Conservation (phyloP, 2,113 vertebrate genomes). For the Thymallus thymallus region DNA sequence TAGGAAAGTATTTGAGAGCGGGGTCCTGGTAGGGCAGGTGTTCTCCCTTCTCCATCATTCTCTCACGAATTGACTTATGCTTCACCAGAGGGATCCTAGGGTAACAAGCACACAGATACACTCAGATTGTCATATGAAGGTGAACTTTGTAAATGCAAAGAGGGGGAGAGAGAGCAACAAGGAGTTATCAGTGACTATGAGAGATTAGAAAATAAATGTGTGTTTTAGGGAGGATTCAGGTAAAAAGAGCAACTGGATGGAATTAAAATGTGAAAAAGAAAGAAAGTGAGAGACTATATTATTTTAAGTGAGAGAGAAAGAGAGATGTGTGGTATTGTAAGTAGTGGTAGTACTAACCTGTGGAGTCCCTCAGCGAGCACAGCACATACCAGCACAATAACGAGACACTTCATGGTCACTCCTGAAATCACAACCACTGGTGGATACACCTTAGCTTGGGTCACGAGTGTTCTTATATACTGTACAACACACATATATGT, state of each 20-base stretch:
- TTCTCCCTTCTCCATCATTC: slow-evolving; percentile 69
- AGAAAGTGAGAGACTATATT: background rate
- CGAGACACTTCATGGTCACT: slow-evolving; percentile 58
- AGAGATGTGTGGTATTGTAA: too few relatives aligned
- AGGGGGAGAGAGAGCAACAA: background rate
- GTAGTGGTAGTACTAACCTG: slow-evolving; percentile 41
- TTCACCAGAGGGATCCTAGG: slow-evolving; percentile 74
- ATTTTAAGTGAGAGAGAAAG: background rate
- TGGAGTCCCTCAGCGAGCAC: slow-evolving; percentile 48
- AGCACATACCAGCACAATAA: slow-evolving; percentile 49
- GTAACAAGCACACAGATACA: background rate
- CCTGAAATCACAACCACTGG: background rate
- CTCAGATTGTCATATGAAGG: background rate
- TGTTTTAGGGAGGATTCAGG: background rate
- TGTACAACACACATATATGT: slow-evolving; percentile 26
- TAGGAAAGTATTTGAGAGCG: slow-evolving; percentile 57
- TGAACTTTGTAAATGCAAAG: background rate
- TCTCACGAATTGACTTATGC: slow-evolving; percentile 70
- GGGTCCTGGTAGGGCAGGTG: slow-evolving; percentile 59
- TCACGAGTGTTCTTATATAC: slow-evolving; percentile 50
- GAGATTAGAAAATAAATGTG: too few relatives aligned
- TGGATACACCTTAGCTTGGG: slow-evolving; percentile 24
- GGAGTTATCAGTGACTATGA: background rate
- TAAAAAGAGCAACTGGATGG: background rate
- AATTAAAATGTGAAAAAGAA: background rate